phyloP scores from a whole-genome alignment of 2,113 vertebrate species.

The Rhea pennata region DNA sequence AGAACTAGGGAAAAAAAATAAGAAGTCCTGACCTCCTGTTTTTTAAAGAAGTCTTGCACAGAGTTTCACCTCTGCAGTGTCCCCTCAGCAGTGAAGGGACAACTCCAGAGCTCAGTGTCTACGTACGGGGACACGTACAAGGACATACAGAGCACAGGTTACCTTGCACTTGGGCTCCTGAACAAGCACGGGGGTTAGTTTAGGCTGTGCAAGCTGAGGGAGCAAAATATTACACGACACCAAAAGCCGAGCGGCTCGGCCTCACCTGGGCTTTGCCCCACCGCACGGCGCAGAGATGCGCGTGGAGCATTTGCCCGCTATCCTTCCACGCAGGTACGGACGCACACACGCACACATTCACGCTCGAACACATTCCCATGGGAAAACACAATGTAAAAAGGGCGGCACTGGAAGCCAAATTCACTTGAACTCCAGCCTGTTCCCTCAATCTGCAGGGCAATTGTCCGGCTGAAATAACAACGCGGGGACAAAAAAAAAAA shows the following conservation, averaged over 20 bases:
- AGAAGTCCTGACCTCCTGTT: background rate
- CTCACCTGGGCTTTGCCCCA: background rate
- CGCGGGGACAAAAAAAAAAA: constrained; percentile 25
- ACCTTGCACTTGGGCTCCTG: background rate
- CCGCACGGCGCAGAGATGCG: background rate
- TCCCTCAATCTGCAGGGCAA: constrained; percentile 60
- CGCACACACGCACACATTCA: background rate
- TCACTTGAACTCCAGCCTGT: constrained; percentile 41
- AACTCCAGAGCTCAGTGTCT: background rate
- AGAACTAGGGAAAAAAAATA: background rate
- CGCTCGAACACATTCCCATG: background rate
- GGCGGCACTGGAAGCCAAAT: background rate
- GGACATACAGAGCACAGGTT: background rate
- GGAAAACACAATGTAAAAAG: constrained; percentile 20
- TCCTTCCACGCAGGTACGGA: accelerated
- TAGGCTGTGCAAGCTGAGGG: background rate
- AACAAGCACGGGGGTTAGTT: background rate
- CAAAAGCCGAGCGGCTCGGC: background rate
- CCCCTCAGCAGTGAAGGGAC: background rate
- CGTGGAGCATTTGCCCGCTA: background rate
- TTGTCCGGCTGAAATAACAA: constrained; percentile 80
- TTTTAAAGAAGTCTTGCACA: background rate
- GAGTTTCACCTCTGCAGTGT: background rate
- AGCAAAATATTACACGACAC: background rate
- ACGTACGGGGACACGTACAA: accelerated